Conservation (phyloP, 2,888 invertebrate genomes). For the Anagyrus pseudococci region DNA sequence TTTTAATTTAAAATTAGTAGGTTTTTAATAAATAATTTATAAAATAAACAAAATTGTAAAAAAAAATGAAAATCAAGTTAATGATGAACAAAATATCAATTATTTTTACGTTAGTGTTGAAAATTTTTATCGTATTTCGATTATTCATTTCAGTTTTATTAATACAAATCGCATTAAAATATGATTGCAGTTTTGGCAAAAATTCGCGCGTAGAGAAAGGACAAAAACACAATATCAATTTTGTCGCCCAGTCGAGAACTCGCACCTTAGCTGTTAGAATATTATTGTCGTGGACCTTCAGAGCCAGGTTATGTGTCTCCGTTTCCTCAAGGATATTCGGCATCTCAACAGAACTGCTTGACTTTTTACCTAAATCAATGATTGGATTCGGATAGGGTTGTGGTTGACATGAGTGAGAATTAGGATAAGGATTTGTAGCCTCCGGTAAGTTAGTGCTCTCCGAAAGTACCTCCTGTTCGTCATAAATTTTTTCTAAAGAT, state of each 20-base stretch:
- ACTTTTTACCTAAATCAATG: constrained; percentile 56
- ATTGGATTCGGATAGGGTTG: constrained; percentile 42
- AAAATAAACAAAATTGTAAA: not conserved
- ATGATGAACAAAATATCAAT: not conserved
- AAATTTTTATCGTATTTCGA: constrained; percentile 28
- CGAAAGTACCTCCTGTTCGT: constrained; percentile 29
- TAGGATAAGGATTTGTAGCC: constrained; percentile 22
- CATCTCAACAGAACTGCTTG: constrained; percentile 48
- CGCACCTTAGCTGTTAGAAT: constrained; percentile 59
- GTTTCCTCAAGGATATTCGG: constrained; percentile 48
- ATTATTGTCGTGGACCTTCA: constrained; percentile 50
- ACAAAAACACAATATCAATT: constrained; percentile 15
- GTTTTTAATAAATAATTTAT: not conserved
- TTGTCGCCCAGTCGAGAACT: constrained; percentile 42
- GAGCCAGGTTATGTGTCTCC: constrained; percentile 49
- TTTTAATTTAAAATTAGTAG: not conserved
- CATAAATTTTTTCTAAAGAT: constrained; percentile 63
- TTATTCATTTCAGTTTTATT: not conserved
- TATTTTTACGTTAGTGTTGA: not conserved
- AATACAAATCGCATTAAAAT: not conserved
- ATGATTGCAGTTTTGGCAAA: not conserved
- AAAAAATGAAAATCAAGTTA: not conserved
- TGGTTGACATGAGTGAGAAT: constrained; percentile 14
- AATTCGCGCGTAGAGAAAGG: constrained; percentile 5
- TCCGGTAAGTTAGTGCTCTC: constrained; percentile 19